Percentiles rank a stretch among this genome's conserved stretches.
Conservation (phyloP, 2,113 vertebrate genomes). For the Azemiops feae region DNA sequence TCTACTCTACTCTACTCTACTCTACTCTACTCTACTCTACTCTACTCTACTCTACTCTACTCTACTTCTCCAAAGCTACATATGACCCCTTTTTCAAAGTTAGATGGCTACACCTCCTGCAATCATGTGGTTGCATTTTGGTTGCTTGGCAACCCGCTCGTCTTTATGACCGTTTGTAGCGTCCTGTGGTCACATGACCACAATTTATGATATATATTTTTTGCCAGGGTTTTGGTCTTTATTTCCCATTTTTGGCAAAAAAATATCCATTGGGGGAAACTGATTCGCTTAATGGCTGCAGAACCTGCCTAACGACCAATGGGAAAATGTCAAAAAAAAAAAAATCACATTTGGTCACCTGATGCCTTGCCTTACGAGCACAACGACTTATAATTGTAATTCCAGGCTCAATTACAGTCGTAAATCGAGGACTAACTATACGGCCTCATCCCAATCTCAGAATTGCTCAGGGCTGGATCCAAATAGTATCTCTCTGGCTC, state of each 20-base stretch:
- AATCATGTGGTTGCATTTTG: no score
- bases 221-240: no score
- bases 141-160: no score
- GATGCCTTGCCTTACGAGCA: neutral
- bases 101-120: no score
- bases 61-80: no score
- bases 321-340: neutral
- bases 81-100: no score
- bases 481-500: neutral
- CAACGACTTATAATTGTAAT: neutral
- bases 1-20: no score
- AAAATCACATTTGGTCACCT: neutral
- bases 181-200: no score
- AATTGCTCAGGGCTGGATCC: neutral
- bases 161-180: no score
- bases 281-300: neutral
- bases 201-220: no score
- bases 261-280: neutral
- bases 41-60: no score
- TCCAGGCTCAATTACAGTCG: neutral
- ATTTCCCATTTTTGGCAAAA: neutral
- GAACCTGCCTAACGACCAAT: neutral
- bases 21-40: no score
- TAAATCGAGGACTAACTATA: neutral
- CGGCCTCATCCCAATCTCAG: rapidly evolving